Evolutionary conservation across 2,797 vertebrate species (phyloP).

Genomic region (Crenichthys baileyi): DNA sequence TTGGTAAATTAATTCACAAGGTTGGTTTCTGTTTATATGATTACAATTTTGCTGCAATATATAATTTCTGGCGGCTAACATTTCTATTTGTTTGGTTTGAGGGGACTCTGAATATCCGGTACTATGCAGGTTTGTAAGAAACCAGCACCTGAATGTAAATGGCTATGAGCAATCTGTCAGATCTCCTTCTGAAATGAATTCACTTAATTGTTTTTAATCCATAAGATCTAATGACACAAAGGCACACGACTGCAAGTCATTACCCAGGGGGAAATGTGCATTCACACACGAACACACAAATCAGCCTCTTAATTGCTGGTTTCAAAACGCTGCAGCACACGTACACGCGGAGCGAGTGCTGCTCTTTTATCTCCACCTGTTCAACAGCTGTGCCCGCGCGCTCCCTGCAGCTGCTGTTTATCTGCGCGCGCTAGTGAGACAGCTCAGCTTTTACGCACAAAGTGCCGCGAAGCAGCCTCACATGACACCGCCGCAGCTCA

Average conservation of each 20-base stretch:
- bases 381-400: slow-evolving; percentile 45
- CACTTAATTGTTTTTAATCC: background rate
- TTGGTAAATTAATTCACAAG: background rate
- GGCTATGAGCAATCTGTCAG: background rate
- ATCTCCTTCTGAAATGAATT: background rate
- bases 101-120: no score
- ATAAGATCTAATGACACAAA: background rate
- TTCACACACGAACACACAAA: background rate
- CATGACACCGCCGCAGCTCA: slow-evolving; percentile 22
- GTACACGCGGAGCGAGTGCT: background rate
- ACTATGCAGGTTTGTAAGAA: background rate
- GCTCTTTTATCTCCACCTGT: slow-evolving; percentile 77
- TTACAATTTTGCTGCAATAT: background rate
- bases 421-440: slow-evolving; percentile 15
- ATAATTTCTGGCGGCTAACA: background rate
- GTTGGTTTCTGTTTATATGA: background rate
- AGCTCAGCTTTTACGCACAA: background rate
- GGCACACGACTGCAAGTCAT: background rate
- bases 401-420: slow-evolving; percentile 35
- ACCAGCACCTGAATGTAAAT: background rate
- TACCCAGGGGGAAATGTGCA: background rate
- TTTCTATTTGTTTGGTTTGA: background rate
- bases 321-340: background rate
- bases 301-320: background rate
- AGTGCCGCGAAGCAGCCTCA: slow-evolving; percentile 31